These are phyloP conservation scores for Tachyglossus aculeatus DNA, from an alignment of 2,797 vertebrate species.

Conservation along the genomic window DNA sequence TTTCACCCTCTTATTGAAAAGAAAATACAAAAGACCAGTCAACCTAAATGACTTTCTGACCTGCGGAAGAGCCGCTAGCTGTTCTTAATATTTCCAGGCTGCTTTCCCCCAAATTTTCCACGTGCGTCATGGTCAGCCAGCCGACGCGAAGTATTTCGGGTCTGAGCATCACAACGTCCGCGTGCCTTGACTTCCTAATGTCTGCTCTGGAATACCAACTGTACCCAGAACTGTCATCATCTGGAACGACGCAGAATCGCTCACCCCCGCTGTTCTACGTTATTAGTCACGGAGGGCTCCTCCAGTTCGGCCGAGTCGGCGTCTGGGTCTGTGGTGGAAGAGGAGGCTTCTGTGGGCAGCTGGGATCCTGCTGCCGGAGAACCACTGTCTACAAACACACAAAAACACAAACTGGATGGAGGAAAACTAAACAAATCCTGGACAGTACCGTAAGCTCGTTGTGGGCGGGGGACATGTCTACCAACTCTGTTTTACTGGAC, in stretches of 20 bases:
- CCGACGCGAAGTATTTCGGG: slow-evolving; percentile 32
- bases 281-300: slow-evolving; percentile 21
- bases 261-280: slow-evolving; percentile 52
- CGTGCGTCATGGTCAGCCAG: slow-evolving; percentile 39
- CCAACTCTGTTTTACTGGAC: no score
- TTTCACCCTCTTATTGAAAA: slow-evolving; percentile 17
- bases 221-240: slow-evolving; percentile 23
- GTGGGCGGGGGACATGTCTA: no score
- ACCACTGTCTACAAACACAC: slow-evolving; percentile 37
- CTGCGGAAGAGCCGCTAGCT: slow-evolving; percentile 8
- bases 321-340: slow-evolving; percentile 27
- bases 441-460: no score
- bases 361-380: slow-evolving; percentile 29
- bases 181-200: neutral
- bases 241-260: slow-evolving; percentile 24
- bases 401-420: neutral
- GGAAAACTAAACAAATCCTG: no score
- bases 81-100: slow-evolving; percentile 8
- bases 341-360: neutral
- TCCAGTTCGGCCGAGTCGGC: slow-evolving; percentile 38
- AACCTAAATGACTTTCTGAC: neutral
- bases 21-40: neutral
- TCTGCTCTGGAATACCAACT: neutral
- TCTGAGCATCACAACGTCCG: slow-evolving; percentile 9
- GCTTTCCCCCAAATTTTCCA: slow-evolving; percentile 16